Percentiles rank a stretch among this genome's conserved stretches.
Conservation (phyloP, 2,797 vertebrate species). For the Xiphorhynchus erythropygius region DNA sequence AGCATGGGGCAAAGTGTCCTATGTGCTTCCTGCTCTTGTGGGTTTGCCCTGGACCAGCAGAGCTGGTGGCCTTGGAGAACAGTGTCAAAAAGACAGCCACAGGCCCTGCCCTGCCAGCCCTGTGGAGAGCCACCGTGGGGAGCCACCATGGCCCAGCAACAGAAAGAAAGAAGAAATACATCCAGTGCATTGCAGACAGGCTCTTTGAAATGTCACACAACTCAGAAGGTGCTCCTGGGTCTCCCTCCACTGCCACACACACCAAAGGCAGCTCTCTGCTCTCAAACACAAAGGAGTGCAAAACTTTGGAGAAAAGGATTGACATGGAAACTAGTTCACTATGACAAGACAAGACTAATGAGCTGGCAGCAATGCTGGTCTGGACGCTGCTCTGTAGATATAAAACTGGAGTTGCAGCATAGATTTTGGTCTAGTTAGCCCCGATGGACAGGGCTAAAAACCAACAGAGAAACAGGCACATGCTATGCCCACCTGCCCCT, state of each 20-base stretch:
- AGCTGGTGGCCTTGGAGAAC: background rate
- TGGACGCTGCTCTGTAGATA: background rate
- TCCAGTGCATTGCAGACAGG: background rate
- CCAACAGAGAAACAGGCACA: background rate
- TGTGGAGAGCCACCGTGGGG: rapidly evolving
- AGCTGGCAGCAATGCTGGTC: background rate
- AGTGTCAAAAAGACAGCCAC: rapidly evolving
- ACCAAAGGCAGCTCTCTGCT: background rate
- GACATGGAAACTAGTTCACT: background rate
- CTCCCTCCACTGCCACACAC: background rate
- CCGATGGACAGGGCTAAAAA: background rate
- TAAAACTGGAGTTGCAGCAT: background rate
- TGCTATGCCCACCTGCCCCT: rapidly evolving
- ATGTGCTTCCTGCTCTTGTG: rapidly evolving
- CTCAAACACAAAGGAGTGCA: background rate
- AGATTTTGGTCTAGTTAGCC: background rate
- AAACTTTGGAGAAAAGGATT: background rate
- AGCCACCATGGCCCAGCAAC: background rate
- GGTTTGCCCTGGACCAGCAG: background rate
- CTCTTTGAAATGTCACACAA: background rate
- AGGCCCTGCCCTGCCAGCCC: background rate
- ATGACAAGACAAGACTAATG: background rate
- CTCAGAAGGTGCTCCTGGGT: background rate
- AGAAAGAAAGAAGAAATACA: background rate
- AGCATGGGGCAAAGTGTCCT: background rate